These are phyloP conservation scores for Zaprionus ghesquierei DNA, from an alignment of 1,140 invertebrate genomes.

Conservation along the genomic window DNA sequence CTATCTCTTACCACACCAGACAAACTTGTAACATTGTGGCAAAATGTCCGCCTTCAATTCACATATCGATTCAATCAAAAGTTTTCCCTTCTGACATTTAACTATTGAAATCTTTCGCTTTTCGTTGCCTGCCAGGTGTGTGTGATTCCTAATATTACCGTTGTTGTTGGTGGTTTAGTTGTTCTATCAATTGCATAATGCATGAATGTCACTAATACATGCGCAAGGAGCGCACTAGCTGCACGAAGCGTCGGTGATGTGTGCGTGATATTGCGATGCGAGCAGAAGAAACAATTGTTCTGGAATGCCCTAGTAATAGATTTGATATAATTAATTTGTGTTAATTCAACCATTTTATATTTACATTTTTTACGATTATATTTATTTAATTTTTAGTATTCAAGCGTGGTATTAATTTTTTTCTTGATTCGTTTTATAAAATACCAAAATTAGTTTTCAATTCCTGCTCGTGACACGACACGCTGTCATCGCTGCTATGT, in stretches of 20 bases:
- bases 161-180: slow-evolving; percentile 30
- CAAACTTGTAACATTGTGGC: background rate
- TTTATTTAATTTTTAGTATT: background rate
- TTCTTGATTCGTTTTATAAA: too few species aligned
- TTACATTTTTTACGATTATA: background rate
- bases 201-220: slow-evolving; percentile 48
- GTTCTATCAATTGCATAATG: slow-evolving; percentile 63
- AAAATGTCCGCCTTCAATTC: background rate
- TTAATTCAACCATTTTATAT: too few species aligned
- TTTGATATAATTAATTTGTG: too few species aligned
- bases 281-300: too few species aligned
- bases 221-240: background rate
- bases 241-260: background rate
- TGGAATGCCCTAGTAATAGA: too few species aligned
- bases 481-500: background rate
- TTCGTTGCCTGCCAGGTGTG: slow-evolving; percentile 24
- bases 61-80: slow-evolving; percentile 10
- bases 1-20: background rate
- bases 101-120: slow-evolving; percentile 39
- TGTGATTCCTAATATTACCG: slow-evolving; percentile 39
- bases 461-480: background rate
- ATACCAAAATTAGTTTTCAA: too few species aligned
- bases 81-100: slow-evolving; percentile 20
- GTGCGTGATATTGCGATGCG: background rate
- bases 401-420: too few species aligned